Percentiles rank a stretch among this genome's conserved stretches.
Evolutionary conservation across 2,797 vertebrate genomes (phyloP).

Genomic region (Chaenodraco wilsoni): DNA sequence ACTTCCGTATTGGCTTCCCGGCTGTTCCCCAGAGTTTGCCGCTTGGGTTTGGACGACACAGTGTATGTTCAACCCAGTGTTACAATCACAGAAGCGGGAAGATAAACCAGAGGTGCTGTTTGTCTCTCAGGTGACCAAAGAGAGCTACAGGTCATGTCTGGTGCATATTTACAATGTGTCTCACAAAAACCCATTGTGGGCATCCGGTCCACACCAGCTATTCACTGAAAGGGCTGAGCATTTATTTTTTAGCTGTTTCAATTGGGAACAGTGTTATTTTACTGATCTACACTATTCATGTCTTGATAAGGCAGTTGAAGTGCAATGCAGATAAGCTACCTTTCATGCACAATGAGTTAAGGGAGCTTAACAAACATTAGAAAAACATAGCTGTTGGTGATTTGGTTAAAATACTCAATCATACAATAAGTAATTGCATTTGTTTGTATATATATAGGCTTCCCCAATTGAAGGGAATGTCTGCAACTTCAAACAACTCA

Average conservation of each 20-base stretch:
- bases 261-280: constrained; percentile 12
- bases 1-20: no score
- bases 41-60: not conserved
- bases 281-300: constrained; percentile 9
- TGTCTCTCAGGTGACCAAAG: constrained; percentile 19
- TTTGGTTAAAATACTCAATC: not conserved
- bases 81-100: constrained; percentile 48
- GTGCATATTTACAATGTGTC: constrained; percentile 39
- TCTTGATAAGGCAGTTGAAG: constrained; percentile 11
- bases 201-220: not conserved
- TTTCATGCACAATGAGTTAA: constrained; percentile 20
- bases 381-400: not conserved
- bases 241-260: constrained; percentile 16
- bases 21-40: no score
- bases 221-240: not conserved
- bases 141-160: constrained; percentile 50
- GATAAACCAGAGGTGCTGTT: constrained; percentile 22
- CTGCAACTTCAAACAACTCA: no score
- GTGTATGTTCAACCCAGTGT: not conserved
- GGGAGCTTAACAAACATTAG: not conserved
- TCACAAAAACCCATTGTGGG: constrained; percentile 24
- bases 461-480: no score
- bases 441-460: not conserved
- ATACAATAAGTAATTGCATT: no score
- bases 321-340: not conserved